Percentiles rank a stretch among this genome's conserved stretches.
Evolutionary conservation across 2,113 vertebrate genomes (phyloP).

Genomic region (Seriola rivoliana): DNA sequence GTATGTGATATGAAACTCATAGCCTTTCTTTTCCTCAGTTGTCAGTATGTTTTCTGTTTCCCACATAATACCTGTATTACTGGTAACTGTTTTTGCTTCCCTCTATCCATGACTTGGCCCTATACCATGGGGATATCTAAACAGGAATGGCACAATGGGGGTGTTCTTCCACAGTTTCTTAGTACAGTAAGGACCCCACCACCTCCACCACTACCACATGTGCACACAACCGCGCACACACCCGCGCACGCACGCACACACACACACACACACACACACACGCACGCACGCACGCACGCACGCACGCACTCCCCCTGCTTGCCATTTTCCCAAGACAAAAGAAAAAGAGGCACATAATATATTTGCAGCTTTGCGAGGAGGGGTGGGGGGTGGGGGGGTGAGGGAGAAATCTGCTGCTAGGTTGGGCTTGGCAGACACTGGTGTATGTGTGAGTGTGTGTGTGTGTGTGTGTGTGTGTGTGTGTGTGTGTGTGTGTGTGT

Average conservation of each 20-base stretch:
- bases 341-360: conserved; percentile 85
- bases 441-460: conserved; percentile 14
- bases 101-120: conserved; percentile 56
- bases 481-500: conserved; percentile 31
- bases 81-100: conserved; percentile 43
- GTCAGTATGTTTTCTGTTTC: conserved; percentile 32
- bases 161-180: conserved; percentile 62
- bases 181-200: conserved; percentile 53
- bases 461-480: conserved; percentile 38
- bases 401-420: conserved; percentile 74
- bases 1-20: conserved; percentile 37
- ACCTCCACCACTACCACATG: not conserved
- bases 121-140: conserved; percentile 69
- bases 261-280: conserved; percentile 27
- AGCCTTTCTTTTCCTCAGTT: conserved; percentile 45
- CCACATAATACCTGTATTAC: conserved; percentile 51
- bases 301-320: conserved; percentile 45
- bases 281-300: conserved; percentile 29
- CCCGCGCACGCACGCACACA: conserved; percentile 28
- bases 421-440: conserved; percentile 74
- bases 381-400: conserved; percentile 42
- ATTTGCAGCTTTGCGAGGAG: conserved; percentile 81
- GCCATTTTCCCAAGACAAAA: conserved; percentile 86
- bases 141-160: conserved; percentile 70
- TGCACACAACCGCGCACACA: conserved; percentile 34